Conservation (phyloP, 2,888 invertebrate genomes). For the Dryococelus australis region DNA sequence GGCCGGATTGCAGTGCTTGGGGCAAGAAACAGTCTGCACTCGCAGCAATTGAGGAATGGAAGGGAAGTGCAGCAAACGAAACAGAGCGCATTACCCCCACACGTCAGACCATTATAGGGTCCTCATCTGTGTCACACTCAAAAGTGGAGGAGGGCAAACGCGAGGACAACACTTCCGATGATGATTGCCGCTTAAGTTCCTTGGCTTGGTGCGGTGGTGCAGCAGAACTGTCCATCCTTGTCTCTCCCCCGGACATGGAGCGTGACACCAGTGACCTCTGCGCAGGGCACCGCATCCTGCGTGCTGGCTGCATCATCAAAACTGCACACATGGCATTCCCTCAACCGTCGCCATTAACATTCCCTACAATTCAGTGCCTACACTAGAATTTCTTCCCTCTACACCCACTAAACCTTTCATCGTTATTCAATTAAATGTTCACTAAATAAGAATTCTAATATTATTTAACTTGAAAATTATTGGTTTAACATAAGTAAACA, state of each 20-base stretch:
- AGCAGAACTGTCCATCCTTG: conserved; percentile 23
- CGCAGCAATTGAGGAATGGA: not conserved
- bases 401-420: too few relatives aligned
- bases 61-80: not conserved
- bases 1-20: not conserved
- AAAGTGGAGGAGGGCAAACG: conserved; percentile 49
- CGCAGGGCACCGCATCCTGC: not conserved
- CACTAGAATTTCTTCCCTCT: too few relatives aligned
- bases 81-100: not conserved
- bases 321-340: not conserved
- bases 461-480: too few relatives aligned
- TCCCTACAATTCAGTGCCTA: too few relatives aligned
- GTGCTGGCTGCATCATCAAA: not conserved
- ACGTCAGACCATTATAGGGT: conserved; percentile 56
- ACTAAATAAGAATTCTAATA: too few relatives aligned
- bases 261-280: conserved; percentile 42
- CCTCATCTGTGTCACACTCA: conserved; percentile 53
- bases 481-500: too few relatives aligned
- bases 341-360: not conserved
- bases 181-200: conserved; percentile 58
- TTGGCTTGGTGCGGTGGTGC: conserved; percentile 25
- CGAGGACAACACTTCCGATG: conserved; percentile 57
- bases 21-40: too few relatives aligned
- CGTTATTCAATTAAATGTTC: too few relatives aligned
- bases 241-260: conserved; percentile 42